phyloP scores from a whole-genome alignment of 2,888 invertebrate species.

The Hirudinaria manillensis region DNA sequence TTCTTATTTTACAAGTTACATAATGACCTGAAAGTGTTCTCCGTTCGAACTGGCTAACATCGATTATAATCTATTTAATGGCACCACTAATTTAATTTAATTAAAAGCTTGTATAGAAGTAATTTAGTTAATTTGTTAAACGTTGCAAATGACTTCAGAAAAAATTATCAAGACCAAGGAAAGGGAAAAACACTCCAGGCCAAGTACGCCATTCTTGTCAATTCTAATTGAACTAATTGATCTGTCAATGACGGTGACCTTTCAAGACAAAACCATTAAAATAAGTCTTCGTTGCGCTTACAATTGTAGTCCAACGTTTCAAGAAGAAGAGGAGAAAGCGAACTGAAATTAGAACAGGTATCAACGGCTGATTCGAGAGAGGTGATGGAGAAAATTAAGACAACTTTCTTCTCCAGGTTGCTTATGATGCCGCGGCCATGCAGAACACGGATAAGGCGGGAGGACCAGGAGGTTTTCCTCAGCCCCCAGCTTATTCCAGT shows the following conservation, averaged over 20 bases:
- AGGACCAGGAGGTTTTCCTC: background rate
- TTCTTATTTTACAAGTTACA: no score
- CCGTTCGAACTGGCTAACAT: background rate
- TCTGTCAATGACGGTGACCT: no score
- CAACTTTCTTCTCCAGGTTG: no score
- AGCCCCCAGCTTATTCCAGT: background rate
- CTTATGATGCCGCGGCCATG: background rate
- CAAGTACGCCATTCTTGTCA: background rate
- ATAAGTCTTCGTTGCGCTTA: background rate
- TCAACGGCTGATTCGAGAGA: no score
- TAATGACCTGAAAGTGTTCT: no score
- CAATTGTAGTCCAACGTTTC: background rate
- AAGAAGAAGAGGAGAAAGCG: background rate
- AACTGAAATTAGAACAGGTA: background rate
- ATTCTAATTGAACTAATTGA: background rate
- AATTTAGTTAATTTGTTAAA: no score
- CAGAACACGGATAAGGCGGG: constrained; percentile 12
- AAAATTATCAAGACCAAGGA: constrained; percentile 5
- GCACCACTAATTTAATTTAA: no score
- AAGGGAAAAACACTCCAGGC: background rate
- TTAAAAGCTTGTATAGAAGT: no score
- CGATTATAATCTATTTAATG: background rate
- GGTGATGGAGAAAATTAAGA: no score
- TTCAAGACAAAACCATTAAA: background rate
- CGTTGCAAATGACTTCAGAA: background rate